Evolutionary conservation across 2,797 vertebrate genomes (phyloP).

Genomic region (Taeniopygia guttata): DNA sequence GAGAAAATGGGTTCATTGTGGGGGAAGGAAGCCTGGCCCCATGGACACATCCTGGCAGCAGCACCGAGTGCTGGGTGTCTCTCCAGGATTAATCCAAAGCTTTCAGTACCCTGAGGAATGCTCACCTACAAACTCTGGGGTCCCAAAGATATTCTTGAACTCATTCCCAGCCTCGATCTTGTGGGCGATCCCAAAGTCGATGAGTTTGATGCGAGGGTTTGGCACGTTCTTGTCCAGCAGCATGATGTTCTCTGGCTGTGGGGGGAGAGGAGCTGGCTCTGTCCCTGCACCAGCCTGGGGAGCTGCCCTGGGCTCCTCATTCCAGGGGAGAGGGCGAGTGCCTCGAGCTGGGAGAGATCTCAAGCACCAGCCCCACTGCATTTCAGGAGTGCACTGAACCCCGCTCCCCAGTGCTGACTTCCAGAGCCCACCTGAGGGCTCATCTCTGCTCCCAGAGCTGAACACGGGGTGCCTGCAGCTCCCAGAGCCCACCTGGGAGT

Average conservation of each 20-base stretch:
- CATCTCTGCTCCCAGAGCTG: neutral
- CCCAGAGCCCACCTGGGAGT: neutral
- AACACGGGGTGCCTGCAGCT: neutral
- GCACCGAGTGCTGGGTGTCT: neutral
- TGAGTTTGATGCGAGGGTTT: slow-evolving; percentile 95
- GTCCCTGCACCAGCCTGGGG: fast-evolving
- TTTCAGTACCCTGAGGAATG: neutral
- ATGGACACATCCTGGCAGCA: fast-evolving
- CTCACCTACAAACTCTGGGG: slow-evolving; percentile 96
- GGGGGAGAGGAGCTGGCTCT: fast-evolving
- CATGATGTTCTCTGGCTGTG: slow-evolving; percentile 97
- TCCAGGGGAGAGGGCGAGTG: fast-evolving
- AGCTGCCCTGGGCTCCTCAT: neutral
- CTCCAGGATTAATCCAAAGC: neutral
- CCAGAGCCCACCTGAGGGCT: neutral
- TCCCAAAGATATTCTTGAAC: slow-evolving; percentile 99
- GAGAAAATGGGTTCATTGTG: neutral
- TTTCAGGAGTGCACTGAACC: neutral
- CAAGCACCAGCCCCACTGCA: neutral
- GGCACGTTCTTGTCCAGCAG: slow-evolving; percentile 93
- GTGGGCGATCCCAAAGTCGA: slow-evolving; percentile 96
- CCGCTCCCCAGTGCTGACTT: neutral
- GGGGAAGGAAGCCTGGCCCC: neutral
- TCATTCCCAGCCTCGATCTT: slow-evolving; percentile 96
- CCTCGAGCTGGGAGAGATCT: neutral